Percentiles rank a stretch among this genome's conserved stretches.
Conservation (phyloP, 92 coral and sea anemone genomes). For the Palythoa grandis region DNA sequence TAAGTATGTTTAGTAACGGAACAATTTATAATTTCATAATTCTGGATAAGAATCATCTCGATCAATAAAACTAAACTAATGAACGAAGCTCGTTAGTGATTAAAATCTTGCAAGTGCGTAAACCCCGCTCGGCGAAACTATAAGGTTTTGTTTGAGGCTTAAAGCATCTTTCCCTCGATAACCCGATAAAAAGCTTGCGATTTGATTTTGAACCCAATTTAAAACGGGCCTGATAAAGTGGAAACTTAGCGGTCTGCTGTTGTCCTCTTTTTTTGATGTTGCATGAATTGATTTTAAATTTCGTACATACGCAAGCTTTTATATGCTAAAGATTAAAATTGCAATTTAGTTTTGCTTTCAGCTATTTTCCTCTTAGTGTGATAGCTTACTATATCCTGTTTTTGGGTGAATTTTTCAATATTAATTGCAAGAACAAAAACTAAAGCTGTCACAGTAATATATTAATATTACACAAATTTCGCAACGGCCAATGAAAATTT, state of each 20-base stretch:
- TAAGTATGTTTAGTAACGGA: neutral
- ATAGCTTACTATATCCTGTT: no score
- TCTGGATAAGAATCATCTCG: neutral
- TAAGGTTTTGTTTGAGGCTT: neutral
- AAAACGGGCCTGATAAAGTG: neutral
- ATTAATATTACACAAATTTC: neutral
- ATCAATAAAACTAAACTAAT: constrained; percentile 11
- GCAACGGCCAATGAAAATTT: constrained; percentile 33
- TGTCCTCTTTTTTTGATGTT: neutral
- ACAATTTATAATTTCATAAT: neutral
- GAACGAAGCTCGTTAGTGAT: neutral
- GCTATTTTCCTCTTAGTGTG: neutral
- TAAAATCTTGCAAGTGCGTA: neutral
- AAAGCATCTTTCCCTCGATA: neutral
- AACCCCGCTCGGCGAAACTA: neutral
- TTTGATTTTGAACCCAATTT: neutral
- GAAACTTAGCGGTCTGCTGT: neutral
- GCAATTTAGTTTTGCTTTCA: no score
- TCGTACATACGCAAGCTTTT: neutral
- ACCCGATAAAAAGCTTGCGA: neutral
- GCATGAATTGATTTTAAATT: neutral
- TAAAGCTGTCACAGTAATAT: neutral
- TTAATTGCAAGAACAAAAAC: neutral
- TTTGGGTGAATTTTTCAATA: neutral
- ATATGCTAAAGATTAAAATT: neutral